Evolutionary conservation across 53 echinoderm and acorn worm species (phyloP).

Genomic region (Antedon mediterranea): DNA sequence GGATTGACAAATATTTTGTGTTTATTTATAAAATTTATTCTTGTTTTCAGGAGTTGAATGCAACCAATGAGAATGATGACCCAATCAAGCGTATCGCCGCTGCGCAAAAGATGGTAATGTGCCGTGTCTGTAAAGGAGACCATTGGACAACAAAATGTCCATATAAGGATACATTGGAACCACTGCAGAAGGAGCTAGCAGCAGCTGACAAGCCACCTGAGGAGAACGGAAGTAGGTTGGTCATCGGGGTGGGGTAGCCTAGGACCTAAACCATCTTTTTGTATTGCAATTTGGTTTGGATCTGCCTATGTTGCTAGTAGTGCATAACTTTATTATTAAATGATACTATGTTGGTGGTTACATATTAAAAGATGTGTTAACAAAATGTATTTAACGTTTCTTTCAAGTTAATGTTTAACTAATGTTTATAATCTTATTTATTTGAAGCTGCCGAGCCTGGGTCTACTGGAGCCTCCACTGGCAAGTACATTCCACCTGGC

Average conservation of each 20-base stretch:
- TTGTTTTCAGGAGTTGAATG: conserved; percentile 26
- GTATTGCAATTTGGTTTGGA: too few relatives aligned
- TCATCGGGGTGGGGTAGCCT: too few relatives aligned
- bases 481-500: conserved; percentile 88
- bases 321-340: too few relatives aligned
- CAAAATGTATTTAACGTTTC: too few relatives aligned
- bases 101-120: conserved; percentile 60
- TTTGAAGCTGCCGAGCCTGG: conserved; percentile 19
- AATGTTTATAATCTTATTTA: too few relatives aligned
- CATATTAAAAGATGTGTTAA: too few relatives aligned
- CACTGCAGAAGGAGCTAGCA: conserved; percentile 58
- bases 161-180: conserved; percentile 88
- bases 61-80: conserved; percentile 23
- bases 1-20: too few relatives aligned
- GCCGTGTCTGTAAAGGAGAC: conserved; percentile 97
- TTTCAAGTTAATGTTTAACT: too few relatives aligned
- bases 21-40: neutral
- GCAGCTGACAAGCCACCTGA: neutral
- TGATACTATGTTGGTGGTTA: too few relatives aligned
- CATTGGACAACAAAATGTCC: conserved; percentile 99
- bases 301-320: too few relatives aligned
- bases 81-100: conserved; percentile 58
- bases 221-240: neutral
- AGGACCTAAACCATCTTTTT: too few relatives aligned
- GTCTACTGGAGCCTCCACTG: conserved; percentile 19